Evolutionary conservation across 2,113 vertebrate species (phyloP), one percentile per base, ranked within the genome.

Genomic region (Scomber colias): DNA sequence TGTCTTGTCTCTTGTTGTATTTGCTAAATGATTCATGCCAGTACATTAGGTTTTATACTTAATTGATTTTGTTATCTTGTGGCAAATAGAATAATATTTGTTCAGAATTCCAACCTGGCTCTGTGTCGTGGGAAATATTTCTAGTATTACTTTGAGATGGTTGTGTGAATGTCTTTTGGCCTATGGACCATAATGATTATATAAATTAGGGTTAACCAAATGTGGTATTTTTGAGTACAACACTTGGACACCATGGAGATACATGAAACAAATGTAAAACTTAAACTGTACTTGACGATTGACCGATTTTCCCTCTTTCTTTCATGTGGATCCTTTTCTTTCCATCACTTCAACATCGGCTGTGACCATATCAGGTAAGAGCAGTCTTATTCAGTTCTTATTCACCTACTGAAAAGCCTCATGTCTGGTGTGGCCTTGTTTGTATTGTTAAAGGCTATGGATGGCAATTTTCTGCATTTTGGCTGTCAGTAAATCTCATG

Each of bases 361-460:
- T 27, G 17, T 49, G 60, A 16, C 16, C 0, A 3, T 35, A 11
- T 67, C 90, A 91, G 90, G 90, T 91, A 88, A 80, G 89, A 81
- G 3, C 35, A 50, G 3, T 0, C 0, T 49, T n/a, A n/a, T n/a
- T n/a, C n/a, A n/a, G 7, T 61, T 68, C 15, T 27, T 44, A 17
- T 56, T 54, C 44, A 6, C 4, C 19, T 45, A 44, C 53, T 62
- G 11, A 54, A 46, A 54, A 21, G 7, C 11, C 60, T 4, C 44
- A 5, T 8, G 16, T 21, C 40, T 49, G 16, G 49, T 8, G 4
- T 12, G 30, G 27, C 10, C 24, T 63, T 74, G 12, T 62, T 68
- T 63, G 8, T 15, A 27, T 27, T 27, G 24, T 27, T 27, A 27
- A 27, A 27, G 24, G 24, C 2, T 27, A 27, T 27, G 24, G 24